phyloP scores from a whole-genome alignment of 2,797 vertebrate species.

The Rousettus madagascariensis region DNA sequence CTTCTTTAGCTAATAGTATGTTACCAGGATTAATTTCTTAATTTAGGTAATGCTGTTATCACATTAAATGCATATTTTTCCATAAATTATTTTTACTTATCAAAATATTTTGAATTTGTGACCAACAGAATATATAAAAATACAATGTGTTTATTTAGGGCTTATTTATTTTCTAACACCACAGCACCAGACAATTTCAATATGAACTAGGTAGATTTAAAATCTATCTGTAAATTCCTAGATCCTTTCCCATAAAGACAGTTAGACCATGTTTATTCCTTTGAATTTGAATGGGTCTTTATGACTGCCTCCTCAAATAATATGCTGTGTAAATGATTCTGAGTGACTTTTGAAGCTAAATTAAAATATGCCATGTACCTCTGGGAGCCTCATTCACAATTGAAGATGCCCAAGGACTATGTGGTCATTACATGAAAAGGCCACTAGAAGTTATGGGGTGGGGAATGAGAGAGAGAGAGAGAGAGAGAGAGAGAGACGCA shows the following conservation, averaged over 20 bases:
- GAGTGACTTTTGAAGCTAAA: not conserved
- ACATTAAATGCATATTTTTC: not conserved
- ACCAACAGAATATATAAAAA: not conserved
- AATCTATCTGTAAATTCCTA: not conserved
- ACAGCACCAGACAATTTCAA: not conserved
- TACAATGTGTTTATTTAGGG: not conserved
- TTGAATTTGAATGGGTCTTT: not conserved
- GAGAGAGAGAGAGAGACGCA: not conserved
- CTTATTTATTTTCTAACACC: not conserved
- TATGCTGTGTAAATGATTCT: not conserved
- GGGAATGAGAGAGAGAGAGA: not conserved
- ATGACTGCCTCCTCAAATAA: not conserved
- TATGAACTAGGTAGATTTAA: not conserved
- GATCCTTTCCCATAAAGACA: not conserved
- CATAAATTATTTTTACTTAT: not conserved
- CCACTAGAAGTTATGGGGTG: too few species aligned
- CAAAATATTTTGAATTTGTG: not conserved
- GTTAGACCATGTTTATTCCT: not conserved
- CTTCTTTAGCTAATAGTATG: not conserved
- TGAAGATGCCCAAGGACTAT: not conserved
- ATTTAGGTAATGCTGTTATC: not conserved
- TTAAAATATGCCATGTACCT: not conserved
- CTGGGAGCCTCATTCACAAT: not conserved
- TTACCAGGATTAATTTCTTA: not conserved
- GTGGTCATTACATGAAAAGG: not conserved